Evolutionary conservation across 1,140 invertebrate genomes (phyloP).

Genomic region (Leptopilina boulardi): DNA sequence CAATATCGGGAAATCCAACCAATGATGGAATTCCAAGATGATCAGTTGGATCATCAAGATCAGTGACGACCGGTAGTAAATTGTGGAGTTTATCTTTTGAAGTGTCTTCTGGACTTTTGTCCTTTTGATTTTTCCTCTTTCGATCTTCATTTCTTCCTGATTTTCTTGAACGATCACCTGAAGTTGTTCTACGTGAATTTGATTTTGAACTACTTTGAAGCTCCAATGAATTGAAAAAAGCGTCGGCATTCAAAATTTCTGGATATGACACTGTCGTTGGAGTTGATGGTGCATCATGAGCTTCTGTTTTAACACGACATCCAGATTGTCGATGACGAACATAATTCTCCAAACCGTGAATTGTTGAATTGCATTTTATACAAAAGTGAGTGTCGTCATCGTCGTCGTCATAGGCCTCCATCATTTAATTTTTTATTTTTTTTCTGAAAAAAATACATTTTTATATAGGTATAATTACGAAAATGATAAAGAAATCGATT

Average conservation of each 20-base stretch:
- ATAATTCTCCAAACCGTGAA: constrained; percentile 88
- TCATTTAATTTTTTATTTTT: constrained; percentile 36
- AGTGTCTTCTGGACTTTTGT: constrained; percentile 58
- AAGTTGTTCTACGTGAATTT: constrained; percentile 68
- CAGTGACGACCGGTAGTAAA: constrained; percentile 63
- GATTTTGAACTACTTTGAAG: constrained; percentile 85
- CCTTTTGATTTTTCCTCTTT: constrained; percentile 55
- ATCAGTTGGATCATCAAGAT: constrained; percentile 70
- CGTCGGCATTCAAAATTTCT: constrained; percentile 82
- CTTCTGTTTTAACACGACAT: constrained; percentile 72
- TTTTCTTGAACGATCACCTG: constrained; percentile 65
- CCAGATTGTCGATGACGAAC: constrained; percentile 85
- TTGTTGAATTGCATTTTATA: constrained; percentile 88
- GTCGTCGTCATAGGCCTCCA: constrained; percentile 79
- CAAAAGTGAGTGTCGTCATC: constrained; percentile 90
- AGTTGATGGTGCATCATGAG: constrained; percentile 61
- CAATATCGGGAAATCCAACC: constrained; percentile 71
- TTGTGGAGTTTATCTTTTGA: constrained; percentile 63
- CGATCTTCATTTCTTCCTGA: constrained; percentile 71
- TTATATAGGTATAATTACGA: too few species aligned
- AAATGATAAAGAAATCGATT: too few species aligned
- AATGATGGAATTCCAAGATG: constrained; percentile 70
- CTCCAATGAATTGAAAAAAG: constrained; percentile 90
- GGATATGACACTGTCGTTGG: constrained; percentile 72
- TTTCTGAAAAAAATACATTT: not conserved